Percentiles rank a stretch among this genome's conserved stretches.
These are phyloP conservation scores for Dendrocopos noguchii DNA, from an alignment of 2,113 vertebrate genomes.

Conservation along the genomic window DNA sequence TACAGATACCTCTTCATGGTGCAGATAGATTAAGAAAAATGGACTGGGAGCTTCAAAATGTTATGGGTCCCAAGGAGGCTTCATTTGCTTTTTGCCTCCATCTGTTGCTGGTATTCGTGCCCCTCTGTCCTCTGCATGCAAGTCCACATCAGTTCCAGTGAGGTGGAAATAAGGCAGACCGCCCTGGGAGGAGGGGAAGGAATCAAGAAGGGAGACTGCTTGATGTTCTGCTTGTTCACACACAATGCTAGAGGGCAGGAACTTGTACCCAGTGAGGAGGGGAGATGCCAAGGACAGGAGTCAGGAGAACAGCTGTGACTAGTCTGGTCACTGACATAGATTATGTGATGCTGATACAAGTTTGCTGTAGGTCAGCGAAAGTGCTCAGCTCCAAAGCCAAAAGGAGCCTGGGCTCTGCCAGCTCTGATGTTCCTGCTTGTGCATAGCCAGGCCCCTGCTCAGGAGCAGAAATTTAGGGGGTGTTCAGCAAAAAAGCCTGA, in stretches of 20 bases:
- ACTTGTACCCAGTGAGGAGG: not conserved
- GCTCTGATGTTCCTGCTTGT: not conserved
- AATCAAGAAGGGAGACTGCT: not conserved
- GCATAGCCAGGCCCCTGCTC: not conserved
- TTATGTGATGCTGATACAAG: not conserved
- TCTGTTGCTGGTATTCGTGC: not conserved
- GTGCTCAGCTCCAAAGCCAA: not conserved
- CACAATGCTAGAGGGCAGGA: not conserved
- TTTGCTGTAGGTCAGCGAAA: slow-evolving; percentile 24
- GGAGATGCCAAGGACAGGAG: slow-evolving; percentile 23
- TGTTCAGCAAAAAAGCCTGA: not conserved
- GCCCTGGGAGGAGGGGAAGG: not conserved
- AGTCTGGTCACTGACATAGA: not conserved
- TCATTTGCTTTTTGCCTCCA: not conserved
- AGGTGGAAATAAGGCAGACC: not conserved
- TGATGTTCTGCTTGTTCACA: not conserved
- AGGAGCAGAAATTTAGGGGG: not conserved
- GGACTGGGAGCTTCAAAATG: not conserved
- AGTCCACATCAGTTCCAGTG: not conserved
- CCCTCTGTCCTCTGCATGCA: not conserved
- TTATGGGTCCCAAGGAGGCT: not conserved
- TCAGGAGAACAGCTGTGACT: slow-evolving; percentile 44
- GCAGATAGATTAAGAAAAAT: not conserved
- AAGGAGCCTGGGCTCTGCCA: not conserved
- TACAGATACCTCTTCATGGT: not conserved